Conservation (phyloP, 2,888 invertebrate species). For the Conchocele bisecta region DNA sequence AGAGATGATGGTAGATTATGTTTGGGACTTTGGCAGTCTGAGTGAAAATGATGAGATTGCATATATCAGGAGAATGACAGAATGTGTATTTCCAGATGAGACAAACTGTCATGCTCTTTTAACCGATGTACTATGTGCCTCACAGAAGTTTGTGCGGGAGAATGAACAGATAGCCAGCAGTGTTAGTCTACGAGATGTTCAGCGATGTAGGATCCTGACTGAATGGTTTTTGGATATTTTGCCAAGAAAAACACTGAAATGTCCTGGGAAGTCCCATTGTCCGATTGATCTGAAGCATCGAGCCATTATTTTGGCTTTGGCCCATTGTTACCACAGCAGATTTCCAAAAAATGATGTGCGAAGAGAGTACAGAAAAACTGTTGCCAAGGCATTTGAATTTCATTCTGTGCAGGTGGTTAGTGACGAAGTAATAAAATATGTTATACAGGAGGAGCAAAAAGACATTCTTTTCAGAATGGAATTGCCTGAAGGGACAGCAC, state of each 20-base stretch:
- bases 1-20: constrained; percentile 67
- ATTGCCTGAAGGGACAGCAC: constrained; percentile 63
- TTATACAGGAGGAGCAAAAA: constrained; percentile 59
- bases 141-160: constrained; percentile 44
- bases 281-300: too few relatives aligned
- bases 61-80: constrained; percentile 56
- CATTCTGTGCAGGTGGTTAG: neutral
- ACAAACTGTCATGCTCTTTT: constrained; percentile 6
- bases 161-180: constrained; percentile 20
- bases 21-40: constrained; percentile 71
- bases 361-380: constrained; percentile 28
- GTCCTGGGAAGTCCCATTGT: too few relatives aligned
- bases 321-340: constrained; percentile 57
- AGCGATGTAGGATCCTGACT: constrained; percentile 34
- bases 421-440: constrained; percentile 30
- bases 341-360: constrained; percentile 38
- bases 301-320: constrained; percentile 52
- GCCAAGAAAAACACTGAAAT: too few relatives aligned
- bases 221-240: constrained; percentile 38
- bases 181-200: constrained; percentile 53
- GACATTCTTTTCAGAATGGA: constrained; percentile 65
- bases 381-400: constrained; percentile 22
- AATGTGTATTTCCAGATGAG: constrained; percentile 13
- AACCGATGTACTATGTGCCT: constrained; percentile 29
- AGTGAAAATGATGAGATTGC: constrained; percentile 58